phyloP scores from a whole-genome alignment of 2,888 invertebrate species.

The Drosophila nr. perissopoda region DNA sequence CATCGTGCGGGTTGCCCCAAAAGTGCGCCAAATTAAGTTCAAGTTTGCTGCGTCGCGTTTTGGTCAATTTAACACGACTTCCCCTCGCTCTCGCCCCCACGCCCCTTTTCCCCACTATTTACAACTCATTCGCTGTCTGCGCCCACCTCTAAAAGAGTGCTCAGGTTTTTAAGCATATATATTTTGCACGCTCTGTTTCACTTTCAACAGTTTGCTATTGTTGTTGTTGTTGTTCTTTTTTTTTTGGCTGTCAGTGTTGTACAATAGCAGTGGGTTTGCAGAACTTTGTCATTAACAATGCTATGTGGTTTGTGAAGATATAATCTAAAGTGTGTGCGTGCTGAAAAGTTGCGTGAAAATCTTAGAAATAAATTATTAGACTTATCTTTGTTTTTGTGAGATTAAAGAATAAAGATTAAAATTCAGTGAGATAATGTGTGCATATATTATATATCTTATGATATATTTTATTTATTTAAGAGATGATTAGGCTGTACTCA shows the following conservation, averaged over 20 bases:
- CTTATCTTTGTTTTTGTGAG: neutral
- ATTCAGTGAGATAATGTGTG: neutral
- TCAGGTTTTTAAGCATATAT: conserved; percentile 60
- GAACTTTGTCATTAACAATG: conserved; percentile 40
- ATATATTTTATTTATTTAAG: neutral
- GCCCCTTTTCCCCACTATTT: too few species aligned
- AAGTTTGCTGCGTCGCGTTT: conserved; percentile 68
- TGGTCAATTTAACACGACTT: conserved; percentile 69
- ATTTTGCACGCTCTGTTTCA: conserved; percentile 63
- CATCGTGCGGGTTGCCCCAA: conserved; percentile 50
- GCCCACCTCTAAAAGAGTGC: conserved; percentile 30
- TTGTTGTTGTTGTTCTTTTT: conserved; percentile 2
- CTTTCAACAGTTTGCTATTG: conserved; percentile 42
- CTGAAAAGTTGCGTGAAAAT: neutral
- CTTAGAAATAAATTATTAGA: neutral
- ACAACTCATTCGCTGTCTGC: conserved; percentile 23
- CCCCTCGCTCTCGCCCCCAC: neutral
- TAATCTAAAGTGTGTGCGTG: conserved; percentile 4
- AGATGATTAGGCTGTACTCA: neutral
- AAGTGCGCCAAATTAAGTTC: conserved; percentile 60
- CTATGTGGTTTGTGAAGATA: conserved; percentile 4
- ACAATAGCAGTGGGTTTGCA: conserved; percentile 18
- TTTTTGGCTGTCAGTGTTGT: conserved; percentile 11
- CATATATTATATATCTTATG: neutral
- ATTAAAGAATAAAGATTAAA: neutral